phyloP scores from a whole-genome alignment of 2,888 invertebrate species.

The Eucera pruinosa region DNA sequence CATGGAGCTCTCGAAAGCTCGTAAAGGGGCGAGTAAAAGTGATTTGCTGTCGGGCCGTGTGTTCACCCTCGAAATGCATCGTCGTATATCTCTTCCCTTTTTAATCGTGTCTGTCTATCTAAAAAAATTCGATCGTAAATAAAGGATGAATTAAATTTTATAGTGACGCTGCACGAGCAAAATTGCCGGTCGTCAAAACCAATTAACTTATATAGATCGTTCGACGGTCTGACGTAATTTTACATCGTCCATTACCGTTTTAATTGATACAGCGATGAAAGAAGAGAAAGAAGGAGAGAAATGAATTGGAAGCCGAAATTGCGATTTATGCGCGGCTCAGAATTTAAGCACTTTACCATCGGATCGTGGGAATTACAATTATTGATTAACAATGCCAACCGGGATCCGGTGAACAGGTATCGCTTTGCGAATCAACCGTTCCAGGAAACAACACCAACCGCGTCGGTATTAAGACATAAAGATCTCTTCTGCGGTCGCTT shows the following conservation, averaged over 20 bases:
- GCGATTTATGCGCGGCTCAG: not conserved
- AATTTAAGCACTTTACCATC: not conserved
- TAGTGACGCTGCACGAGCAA: constrained; percentile 1
- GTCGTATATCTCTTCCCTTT: constrained; percentile 34
- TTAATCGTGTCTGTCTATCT: constrained; percentile 24
- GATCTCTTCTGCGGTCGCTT: constrained; percentile 25
- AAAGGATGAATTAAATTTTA: constrained; percentile 34
- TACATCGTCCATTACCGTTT: not conserved
- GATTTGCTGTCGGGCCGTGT: constrained; percentile 58
- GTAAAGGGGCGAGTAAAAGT: constrained; percentile 65
- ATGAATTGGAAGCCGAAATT: too few species aligned
- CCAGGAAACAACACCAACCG: constrained; percentile 19
- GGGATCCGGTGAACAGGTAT: constrained; percentile 8
- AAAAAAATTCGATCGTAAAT: constrained; percentile 33
- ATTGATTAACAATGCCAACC: constrained; percentile 20
- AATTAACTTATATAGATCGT: constrained; percentile 24
- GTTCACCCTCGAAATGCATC: constrained; percentile 23
- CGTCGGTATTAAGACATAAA: constrained; percentile 43
- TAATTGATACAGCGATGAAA: not conserved
- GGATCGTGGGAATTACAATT: not conserved
- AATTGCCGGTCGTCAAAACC: constrained; percentile 28
- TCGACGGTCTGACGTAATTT: not conserved
- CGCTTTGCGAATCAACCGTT: constrained; percentile 41
- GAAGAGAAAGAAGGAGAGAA: not conserved
- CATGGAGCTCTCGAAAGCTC: constrained; percentile 34